Base-by-base conservation (phyloP, 2,888 invertebrate species). In the Agrotis ipsilon region DNA sequence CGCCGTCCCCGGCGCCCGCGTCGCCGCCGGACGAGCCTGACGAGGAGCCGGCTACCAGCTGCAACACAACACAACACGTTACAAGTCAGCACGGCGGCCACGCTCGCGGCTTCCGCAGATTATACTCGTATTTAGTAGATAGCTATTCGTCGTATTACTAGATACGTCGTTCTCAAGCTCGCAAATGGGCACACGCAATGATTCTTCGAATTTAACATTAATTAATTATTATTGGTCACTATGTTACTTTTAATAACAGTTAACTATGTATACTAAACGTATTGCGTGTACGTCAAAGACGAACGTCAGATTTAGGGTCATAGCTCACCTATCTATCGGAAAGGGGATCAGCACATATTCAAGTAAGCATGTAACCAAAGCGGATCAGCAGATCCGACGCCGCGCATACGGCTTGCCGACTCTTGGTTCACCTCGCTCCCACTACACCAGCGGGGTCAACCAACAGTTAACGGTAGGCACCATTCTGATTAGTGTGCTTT, bases 11-110 rank as follows among this genome's bases (percentile, higher is more conserved):
- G 72, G 96, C 96, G 52, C 86, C 92, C 85, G 96, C 96, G 86
- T 90, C 91, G 65, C 87, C 94, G 80, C 96, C 97, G 83, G 97
- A 95, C 80, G 97, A 96, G 90, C 97, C 97, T 4, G 90, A 90
- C 5, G 96, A 95, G 63, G 89, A 90, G 57, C 98, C 98, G 77
- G 98, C 98, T 84, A 98, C 98, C 92, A 98, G 96, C 98, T 98
- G 96, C 24, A 96, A 94, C 63, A 72, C 63, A 61, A 78, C 66
- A 75, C 51, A 19, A 48, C 48, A 39, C 39, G 39, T 32, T 18
- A 51, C 16, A 43, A 32, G 18, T 65, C 48, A 70, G 13, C 24
- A 21, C 11, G 24, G 6, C 18, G 18, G 18, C 51, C 46, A 16
- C 0, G 19, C n/a, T n/a, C 51, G 19, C 32, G 57, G 55, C 45